These are phyloP conservation scores for Gambelia wislizenii DNA, from an alignment of 2,797 vertebrate genomes.

Conservation along the genomic window DNA sequence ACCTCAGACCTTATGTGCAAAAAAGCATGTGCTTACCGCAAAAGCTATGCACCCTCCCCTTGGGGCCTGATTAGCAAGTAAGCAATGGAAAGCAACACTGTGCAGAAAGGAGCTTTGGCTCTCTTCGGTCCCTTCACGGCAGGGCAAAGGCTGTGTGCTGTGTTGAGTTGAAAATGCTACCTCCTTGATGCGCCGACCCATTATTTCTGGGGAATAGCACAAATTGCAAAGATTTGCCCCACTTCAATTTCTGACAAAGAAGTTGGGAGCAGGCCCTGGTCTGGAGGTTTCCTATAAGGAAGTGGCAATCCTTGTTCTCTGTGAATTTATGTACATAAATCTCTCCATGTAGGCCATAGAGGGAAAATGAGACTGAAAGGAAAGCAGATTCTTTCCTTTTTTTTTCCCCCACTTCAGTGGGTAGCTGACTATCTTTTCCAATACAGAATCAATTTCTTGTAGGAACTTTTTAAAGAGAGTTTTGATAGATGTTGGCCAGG, in stretches of 20 bases:
- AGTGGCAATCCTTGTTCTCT: constrained; percentile 43
- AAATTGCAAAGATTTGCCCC: neutral
- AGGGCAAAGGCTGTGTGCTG: neutral
- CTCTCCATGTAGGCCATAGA: constrained; percentile 30
- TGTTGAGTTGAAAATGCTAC: neutral
- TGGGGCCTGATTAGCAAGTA: constrained; percentile 39
- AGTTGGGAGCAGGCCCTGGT: neutral
- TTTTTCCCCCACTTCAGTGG: neutral
- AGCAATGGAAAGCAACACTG: constrained; percentile 31
- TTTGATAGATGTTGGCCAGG: constrained; percentile 3
- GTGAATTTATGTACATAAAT: constrained; percentile 49
- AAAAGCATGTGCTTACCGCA: neutral
- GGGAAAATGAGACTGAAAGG: neutral
- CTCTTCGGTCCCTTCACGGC: neutral
- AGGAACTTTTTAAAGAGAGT: constrained; percentile 19
- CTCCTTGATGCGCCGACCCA: no score
- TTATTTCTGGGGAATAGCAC: neutral
- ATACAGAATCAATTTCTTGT: neutral
- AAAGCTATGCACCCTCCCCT: neutral
- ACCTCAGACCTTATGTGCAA: neutral
- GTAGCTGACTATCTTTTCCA: constrained; percentile 9
- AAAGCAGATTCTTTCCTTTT: constrained; percentile 7
- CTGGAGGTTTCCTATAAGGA: constrained; percentile 34
- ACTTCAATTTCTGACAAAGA: neutral
- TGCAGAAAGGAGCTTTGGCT: neutral